These are phyloP conservation scores for Neodiprion pinetum DNA, from an alignment of 1,140 invertebrate species.

Conservation along the genomic window DNA sequence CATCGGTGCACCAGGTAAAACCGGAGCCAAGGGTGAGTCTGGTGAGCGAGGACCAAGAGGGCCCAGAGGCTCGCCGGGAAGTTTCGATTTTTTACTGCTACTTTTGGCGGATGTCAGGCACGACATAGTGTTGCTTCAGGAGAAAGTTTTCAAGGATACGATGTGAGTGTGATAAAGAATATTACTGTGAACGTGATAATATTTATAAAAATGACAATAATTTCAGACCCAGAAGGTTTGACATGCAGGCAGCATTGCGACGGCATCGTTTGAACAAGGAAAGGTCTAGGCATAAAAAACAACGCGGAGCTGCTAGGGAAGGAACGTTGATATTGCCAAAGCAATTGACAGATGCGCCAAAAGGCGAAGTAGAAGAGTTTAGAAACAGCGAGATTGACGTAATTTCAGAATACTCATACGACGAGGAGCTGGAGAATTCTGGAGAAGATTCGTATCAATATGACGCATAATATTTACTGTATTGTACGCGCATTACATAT, in stretches of 20 bases:
- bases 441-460: neutral
- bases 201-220: neutral
- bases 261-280: conserved; percentile 31
- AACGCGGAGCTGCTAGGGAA: neutral
- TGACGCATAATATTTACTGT: neutral
- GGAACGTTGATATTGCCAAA: neutral
- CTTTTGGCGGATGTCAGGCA: conserved; percentile 69
- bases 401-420: neutral
- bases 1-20: conserved; percentile 65
- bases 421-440: neutral
- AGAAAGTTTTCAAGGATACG: conserved; percentile 66
- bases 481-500: no score
- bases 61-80: conserved; percentile 65
- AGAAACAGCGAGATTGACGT: neutral
- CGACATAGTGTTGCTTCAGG: conserved; percentile 68
- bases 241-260: conserved; percentile 37
- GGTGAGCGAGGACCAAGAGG: conserved; percentile 66
- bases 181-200: neutral
- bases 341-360: neutral
- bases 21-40: conserved; percentile 65
- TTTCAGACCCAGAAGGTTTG: conserved; percentile 35
- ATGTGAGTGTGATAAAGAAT: conserved; percentile 53
- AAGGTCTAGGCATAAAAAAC: conserved; percentile 10
- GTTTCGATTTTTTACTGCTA: conserved; percentile 68
- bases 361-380: neutral